Base-by-base conservation (phyloP, 1,140 invertebrate genomes). In the Drosophila parvula region DNA sequence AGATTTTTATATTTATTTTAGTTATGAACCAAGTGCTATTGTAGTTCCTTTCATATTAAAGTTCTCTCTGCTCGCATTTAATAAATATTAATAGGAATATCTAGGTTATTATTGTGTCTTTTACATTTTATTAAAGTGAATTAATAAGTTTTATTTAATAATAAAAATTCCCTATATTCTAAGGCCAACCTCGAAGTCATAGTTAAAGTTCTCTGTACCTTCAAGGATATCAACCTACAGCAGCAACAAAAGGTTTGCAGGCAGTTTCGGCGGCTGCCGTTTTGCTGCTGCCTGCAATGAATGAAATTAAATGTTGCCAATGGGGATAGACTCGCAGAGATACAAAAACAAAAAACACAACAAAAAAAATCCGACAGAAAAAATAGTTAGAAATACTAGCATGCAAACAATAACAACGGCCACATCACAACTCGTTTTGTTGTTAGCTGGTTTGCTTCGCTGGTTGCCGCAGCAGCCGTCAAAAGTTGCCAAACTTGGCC, bases 401-500 rank as follows among this genome's bases (percentile, higher is more conserved):
- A 71, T 48, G 41, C 59, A 61, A 79, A 71, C 50, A 61, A 47
- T 62, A 78, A 81, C 53, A 65, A 44, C 36, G 62, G 57, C 71
- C 55, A 45, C 78, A 71, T 50, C 53, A 45, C 74, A 86, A 86
- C 83, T 85, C 65, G 82, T 85, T 86, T 81, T 55, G 43, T 69
- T 71, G 62, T 71, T 71, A 41, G 51, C 67, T 71, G 53, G 69
- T 48, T 71, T 58, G 48, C 51, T 58, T 58, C 43, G 50, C 43
- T 71, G 67, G 11, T 16, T 55, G 61, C 60, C 53, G 60, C 58
- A 59, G 76, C 63, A 79, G 78, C 67, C 82, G 79, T 83, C 84
- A 78, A 86, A 83, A 86, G 83, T 86, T 86, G 83, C 84, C 83
- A 89, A 88, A 88, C 63, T 89, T 86, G 83, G 83, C 83, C 83